phyloP scores from a whole-genome alignment of 2,113 vertebrate genomes.

The Oncorhynchus clarkii region DNA sequence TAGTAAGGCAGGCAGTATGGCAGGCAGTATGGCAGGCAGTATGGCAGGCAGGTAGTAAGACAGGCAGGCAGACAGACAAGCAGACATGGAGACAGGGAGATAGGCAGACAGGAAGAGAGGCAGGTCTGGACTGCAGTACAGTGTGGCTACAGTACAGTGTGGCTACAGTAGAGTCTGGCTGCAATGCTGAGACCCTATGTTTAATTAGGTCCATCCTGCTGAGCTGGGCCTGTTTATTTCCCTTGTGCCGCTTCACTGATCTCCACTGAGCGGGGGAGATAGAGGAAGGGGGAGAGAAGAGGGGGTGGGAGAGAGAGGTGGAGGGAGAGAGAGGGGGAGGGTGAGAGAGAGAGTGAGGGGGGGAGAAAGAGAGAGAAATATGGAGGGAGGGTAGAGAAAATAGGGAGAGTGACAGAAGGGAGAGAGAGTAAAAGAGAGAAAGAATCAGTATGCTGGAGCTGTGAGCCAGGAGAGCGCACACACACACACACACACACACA shows the following conservation, averaged over 20 bases:
- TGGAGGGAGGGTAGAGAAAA: neutral
- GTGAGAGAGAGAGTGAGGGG: neutral
- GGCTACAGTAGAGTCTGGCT: slow-evolving; percentile 35
- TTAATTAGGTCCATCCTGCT: slow-evolving; percentile 74
- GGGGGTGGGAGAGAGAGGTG: neutral
- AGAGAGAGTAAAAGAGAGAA: slow-evolving; percentile 16
- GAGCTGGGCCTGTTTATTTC: slow-evolving; percentile 72
- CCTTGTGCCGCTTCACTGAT: slow-evolving; percentile 63
- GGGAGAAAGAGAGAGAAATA: neutral
- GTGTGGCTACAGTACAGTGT: slow-evolving; percentile 18
- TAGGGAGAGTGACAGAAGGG: neutral
- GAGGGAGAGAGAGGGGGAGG: neutral
- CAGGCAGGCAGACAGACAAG: slow-evolving; percentile 1
- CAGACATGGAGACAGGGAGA: slow-evolving; percentile 65
- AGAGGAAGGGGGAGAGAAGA: neutral
- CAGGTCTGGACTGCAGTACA: slow-evolving; percentile 19
- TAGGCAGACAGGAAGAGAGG: neutral
- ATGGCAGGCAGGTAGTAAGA: too few species aligned
- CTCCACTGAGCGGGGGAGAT: slow-evolving; percentile 38
- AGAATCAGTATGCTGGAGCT: slow-evolving; percentile 47
- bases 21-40: too few species aligned
- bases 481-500: slow-evolving; percentile 14
- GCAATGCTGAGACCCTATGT: slow-evolving; percentile 51
- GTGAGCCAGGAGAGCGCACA: neutral
- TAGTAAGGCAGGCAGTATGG: neutral